A percentile compares a stretch with the other conserved stretches of the same genome.
phyloP scores from a whole-genome alignment of 2,113 vertebrate genomes.

The Stigmatopora argus region DNA sequence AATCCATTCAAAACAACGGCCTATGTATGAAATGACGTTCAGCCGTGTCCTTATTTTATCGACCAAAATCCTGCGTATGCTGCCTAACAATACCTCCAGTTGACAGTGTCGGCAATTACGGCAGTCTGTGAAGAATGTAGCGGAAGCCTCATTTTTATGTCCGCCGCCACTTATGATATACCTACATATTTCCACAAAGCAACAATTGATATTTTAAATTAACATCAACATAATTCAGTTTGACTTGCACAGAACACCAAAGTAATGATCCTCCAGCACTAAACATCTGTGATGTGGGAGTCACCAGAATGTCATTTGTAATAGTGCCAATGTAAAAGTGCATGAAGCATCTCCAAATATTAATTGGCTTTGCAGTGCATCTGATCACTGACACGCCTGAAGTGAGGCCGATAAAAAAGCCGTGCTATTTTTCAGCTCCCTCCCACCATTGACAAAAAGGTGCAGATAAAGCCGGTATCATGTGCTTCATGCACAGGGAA shows the following conservation, averaged over 20 bases:
- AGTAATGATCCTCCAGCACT: constrained; percentile 1
- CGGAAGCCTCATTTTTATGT: neutral
- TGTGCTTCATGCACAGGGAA: constrained; percentile 69
- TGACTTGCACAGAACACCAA: neutral
- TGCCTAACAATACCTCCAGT: neutral
- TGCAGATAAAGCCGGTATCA: constrained; percentile 64
- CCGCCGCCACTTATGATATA: neutral
- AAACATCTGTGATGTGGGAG: constrained; percentile 24
- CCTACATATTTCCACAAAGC: neutral
- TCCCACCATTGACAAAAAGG: constrained; percentile 52
- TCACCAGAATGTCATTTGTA: constrained; percentile 42
- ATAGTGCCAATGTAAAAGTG: constrained; percentile 29
- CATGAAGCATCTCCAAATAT: constrained; percentile 60
- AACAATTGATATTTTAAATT: neutral
- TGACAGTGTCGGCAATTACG: neutral
- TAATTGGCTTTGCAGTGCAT: constrained; percentile 64
- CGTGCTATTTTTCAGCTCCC: constrained; percentile 52
- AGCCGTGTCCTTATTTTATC: neutral
- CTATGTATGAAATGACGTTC: neutral
- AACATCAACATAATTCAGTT: neutral
- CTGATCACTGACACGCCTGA: constrained; percentile 63
- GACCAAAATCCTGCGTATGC: neutral
- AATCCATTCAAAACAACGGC: neutral
- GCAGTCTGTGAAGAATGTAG: neutral
- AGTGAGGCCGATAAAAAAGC: constrained; percentile 62